Evolutionary conservation across 2,797 vertebrate genomes (phyloP).

Genomic region (Pyrrhura leucotis): DNA sequence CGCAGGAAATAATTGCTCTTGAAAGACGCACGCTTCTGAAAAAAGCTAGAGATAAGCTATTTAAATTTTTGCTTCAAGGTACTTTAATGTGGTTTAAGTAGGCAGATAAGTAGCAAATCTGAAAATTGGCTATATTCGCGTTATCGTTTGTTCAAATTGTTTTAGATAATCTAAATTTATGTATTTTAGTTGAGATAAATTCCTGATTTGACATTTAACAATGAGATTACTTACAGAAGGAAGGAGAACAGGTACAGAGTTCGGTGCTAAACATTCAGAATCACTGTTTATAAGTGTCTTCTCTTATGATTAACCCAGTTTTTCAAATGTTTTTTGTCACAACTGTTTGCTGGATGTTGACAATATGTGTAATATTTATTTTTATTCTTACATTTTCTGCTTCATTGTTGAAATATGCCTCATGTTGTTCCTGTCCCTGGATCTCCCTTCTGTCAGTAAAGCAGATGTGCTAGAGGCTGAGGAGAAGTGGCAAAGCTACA

Average conservation of each 20-base stretch:
- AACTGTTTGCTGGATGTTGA: neutral
- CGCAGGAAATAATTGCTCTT: neutral
- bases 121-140: neutral
- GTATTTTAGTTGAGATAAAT: neutral
- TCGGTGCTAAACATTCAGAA: rapidly evolving
- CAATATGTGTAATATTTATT: neutral
- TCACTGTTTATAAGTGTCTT: neutral
- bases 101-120: neutral
- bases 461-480: neutral
- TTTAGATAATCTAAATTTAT: neutral
- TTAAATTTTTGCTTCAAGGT: neutral
- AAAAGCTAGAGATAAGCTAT: neutral
- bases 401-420: neutral
- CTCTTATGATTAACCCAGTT: neutral
- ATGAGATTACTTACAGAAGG: neutral
- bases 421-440: neutral
- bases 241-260: neutral
- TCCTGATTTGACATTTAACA: neutral
- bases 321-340: neutral
- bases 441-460: neutral
- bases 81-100: neutral
- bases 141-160: neutral
- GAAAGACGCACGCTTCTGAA: neutral
- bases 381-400: neutral
- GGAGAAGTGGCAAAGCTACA: neutral